Evolutionary conservation across 2,797 vertebrate species (phyloP).

Genomic region (Hydrolagus colliei): DNA sequence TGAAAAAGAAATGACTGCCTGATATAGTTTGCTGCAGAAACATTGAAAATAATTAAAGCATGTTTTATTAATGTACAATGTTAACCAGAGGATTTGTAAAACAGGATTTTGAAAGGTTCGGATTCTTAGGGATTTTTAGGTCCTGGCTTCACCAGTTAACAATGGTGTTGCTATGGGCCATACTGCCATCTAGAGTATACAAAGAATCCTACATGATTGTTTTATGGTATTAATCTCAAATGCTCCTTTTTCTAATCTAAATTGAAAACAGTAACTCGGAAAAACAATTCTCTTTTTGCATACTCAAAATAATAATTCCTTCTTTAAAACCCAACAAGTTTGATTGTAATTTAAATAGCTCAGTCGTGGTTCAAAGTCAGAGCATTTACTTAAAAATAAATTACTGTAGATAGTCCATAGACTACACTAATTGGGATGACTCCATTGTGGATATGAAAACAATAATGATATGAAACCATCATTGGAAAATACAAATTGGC

Average conservation of each 20-base stretch:
- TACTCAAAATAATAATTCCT: background rate
- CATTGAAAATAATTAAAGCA: background rate
- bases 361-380: background rate
- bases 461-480: too few species aligned
- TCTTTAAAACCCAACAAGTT: background rate
- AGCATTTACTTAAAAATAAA: too few species aligned
- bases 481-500: too few species aligned
- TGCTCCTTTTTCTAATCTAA: background rate
- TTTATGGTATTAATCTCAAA: background rate
- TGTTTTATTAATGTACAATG: background rate
- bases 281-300: background rate
- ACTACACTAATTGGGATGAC: too few species aligned
- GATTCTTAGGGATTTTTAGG: background rate
- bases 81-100: background rate
- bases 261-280: background rate
- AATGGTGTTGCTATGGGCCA: conserved; percentile 14
- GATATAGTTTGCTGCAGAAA: background rate
- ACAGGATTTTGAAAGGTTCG: background rate
- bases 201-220: background rate
- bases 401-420: too few species aligned
- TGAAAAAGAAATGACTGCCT: background rate
- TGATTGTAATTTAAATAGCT: background rate
- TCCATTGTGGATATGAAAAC: too few species aligned
- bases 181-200: conserved; percentile 25
- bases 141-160: background rate